phyloP scores from a whole-genome alignment of 2,797 vertebrate genomes.

The Cyclura pinguis region DNA sequence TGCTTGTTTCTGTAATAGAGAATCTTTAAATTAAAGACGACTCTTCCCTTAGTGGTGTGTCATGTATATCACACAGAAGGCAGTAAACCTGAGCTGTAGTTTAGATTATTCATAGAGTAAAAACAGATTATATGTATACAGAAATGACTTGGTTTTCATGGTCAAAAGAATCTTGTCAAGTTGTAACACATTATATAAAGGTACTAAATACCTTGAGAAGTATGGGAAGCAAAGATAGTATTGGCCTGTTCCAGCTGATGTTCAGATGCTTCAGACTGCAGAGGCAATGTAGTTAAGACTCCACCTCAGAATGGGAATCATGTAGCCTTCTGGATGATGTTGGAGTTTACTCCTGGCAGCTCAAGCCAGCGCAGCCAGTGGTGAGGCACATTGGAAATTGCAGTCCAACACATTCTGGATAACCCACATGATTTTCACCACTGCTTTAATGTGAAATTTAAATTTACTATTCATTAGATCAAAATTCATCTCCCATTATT shows the following conservation, averaged over 20 bases:
- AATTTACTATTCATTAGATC: not conserved
- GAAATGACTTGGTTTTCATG: slow-evolving; percentile 18
- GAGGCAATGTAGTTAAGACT: not conserved
- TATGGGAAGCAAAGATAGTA: not conserved
- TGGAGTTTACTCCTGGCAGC: too few relatives aligned
- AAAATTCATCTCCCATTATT: not conserved
- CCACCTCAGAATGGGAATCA: too few relatives aligned
- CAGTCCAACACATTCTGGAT: too few relatives aligned
- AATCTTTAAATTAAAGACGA: slow-evolving; percentile 77
- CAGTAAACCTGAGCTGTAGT: not conserved
- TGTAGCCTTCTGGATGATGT: too few relatives aligned
- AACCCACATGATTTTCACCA: too few relatives aligned
- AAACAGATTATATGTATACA: not conserved
- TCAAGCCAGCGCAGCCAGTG: too few relatives aligned
- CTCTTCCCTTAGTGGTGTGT: slow-evolving; percentile 62
- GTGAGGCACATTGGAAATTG: too few relatives aligned
- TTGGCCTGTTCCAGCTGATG: not conserved
- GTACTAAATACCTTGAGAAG: not conserved
- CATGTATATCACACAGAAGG: not conserved
- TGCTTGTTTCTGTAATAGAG: slow-evolving; percentile 71
- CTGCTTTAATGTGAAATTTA: not conserved
- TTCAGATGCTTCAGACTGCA: not conserved
- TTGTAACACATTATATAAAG: slow-evolving; percentile 31
- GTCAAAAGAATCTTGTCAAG: slow-evolving; percentile 28
- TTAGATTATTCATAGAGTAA: not conserved